phyloP scores from a whole-genome alignment of 2,113 vertebrate genomes.

The Callocephalon fimbriatum region DNA sequence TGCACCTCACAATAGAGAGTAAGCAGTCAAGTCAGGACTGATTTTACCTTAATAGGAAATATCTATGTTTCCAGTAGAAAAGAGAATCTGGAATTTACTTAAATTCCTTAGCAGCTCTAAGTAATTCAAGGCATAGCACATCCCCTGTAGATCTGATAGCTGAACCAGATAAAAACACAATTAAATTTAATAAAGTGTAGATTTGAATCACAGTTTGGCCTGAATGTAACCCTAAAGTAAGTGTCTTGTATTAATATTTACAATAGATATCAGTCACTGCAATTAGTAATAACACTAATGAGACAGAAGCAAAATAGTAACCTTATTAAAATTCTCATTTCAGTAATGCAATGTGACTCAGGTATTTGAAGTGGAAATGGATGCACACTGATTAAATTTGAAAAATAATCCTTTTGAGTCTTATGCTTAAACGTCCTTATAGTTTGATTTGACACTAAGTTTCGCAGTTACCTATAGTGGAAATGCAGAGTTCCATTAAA shows the following conservation, averaged over 20 bases:
- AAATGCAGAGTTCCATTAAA: not conserved
- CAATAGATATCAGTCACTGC: conserved; percentile 22
- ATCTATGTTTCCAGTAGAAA: not conserved
- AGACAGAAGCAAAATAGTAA: conserved; percentile 33
- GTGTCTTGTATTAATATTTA: conserved; percentile 39
- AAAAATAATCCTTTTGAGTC: not conserved
- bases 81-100: not conserved
- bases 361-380: not conserved
- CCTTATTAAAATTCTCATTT: conserved; percentile 28
- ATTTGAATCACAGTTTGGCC: conserved; percentile 22
- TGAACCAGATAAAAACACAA: not conserved
- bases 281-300: conserved; percentile 42
- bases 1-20: not conserved
- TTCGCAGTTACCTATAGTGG: not conserved
- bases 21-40: not conserved
- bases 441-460: not conserved
- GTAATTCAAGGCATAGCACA: not conserved
- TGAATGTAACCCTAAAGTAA: not conserved
- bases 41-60: not conserved
- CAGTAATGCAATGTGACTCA: conserved; percentile 4
- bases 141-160: not conserved
- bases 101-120: not conserved
- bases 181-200: not conserved
- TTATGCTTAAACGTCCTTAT: not conserved
- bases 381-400: not conserved